Conservation (phyloP, 2,888 invertebrate species). For the Scrobipalpa costella region DNA sequence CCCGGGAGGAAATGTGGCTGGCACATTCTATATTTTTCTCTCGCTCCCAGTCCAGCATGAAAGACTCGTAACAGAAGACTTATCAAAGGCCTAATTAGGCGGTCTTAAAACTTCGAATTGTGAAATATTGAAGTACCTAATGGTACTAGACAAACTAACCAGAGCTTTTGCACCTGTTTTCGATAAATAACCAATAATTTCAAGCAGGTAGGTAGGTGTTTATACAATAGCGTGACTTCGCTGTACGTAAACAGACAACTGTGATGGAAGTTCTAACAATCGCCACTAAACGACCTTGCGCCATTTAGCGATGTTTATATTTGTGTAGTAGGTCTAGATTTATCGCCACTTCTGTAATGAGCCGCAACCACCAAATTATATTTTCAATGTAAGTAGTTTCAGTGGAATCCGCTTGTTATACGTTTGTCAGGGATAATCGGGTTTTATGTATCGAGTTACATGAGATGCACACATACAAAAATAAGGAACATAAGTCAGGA, state of each 20-base stretch:
- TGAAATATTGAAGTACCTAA: too few relatives aligned
- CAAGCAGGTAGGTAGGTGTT: background rate
- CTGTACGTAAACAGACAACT: background rate
- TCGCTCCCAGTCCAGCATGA: too few relatives aligned
- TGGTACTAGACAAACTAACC: too few relatives aligned
- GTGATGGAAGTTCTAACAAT: conserved; percentile 6
- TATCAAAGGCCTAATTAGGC: too few relatives aligned
- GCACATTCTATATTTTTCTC: too few relatives aligned
- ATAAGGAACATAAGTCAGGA: too few relatives aligned
- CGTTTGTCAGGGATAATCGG: conserved; percentile 1
- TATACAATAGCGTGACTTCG: conserved; percentile 4
- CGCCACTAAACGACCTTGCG: conserved; percentile 45
- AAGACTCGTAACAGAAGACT: too few relatives aligned
- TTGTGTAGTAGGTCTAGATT: conserved; percentile 25
- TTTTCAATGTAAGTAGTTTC: conserved; percentile 8
- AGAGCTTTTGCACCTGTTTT: too few relatives aligned
- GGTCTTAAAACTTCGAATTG: too few relatives aligned
- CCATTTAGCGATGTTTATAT: conserved; percentile 42
- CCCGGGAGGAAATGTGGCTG: too few relatives aligned
- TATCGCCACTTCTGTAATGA: conserved; percentile 23
- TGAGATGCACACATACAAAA: background rate
- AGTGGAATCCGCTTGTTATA: conserved; percentile 1
- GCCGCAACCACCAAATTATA: conserved; percentile 9
- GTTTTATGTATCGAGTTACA: background rate
- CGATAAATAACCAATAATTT: background rate